These are phyloP conservation scores for Tanytarsus gracilentus DNA, from an alignment of 2,888 invertebrate species.

Conservation along the genomic window DNA sequence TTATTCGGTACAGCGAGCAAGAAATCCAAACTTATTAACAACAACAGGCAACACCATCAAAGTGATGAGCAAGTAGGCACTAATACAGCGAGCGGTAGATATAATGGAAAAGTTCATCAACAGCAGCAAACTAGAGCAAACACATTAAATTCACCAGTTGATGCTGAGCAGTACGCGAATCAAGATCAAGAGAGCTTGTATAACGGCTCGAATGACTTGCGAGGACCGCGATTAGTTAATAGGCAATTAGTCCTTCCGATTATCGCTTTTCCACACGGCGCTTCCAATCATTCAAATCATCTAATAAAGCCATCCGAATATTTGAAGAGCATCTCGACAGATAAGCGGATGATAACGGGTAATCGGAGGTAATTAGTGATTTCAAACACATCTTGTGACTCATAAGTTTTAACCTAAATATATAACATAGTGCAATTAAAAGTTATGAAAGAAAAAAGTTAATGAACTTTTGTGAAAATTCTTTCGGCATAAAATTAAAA, in stretches of 20 bases:
- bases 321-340: constrained; percentile 65
- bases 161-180: constrained; percentile 15
- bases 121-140: constrained; percentile 24
- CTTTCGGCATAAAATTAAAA: no score
- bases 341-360: constrained; percentile 46
- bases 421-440: no score
- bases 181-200: constrained; percentile 20
- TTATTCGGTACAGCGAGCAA: constrained; percentile 42
- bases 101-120: constrained; percentile 24
- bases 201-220: constrained; percentile 32
- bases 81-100: background rate
- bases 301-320: constrained; percentile 91
- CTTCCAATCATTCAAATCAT: constrained; percentile 63
- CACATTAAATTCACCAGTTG: constrained; percentile 18
- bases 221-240: constrained; percentile 55
- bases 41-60: constrained; percentile 22
- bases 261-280: constrained; percentile 69
- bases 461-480: no score
- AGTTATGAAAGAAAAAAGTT: no score
- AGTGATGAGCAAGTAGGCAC: constrained; percentile 8
- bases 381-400: no score
- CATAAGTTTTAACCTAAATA: no score
- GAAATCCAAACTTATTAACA: constrained; percentile 45
- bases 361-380: constrained; percentile 39
- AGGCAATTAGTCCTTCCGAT: constrained; percentile 81